Evolutionary conservation across 2,113 vertebrate species (phyloP).

Genomic region (Macrotis lagotis): DNA sequence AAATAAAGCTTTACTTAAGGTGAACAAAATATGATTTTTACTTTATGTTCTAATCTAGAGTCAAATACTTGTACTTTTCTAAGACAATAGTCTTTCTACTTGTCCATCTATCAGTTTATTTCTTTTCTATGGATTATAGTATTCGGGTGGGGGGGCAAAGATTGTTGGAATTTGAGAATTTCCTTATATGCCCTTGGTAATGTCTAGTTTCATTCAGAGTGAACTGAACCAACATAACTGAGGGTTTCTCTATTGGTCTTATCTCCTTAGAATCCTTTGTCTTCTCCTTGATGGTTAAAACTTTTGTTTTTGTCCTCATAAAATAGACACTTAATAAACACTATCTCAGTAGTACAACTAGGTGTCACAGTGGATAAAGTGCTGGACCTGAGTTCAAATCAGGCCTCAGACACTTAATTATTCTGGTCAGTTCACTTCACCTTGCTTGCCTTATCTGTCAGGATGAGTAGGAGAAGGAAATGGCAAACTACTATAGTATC

Average conservation of each 20-base stretch:
- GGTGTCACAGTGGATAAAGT: no score
- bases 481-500: no score
- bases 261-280: background rate
- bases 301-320: background rate
- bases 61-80: background rate
- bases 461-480: no score
- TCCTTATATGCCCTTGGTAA: background rate
- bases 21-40: background rate
- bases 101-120: background rate
- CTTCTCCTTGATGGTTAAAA: background rate
- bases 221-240: background rate
- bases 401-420: no score
- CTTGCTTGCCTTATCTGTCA: no score
- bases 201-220: background rate
- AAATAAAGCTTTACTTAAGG: background rate
- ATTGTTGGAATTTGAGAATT: no score
- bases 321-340: background rate
- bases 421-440: no score
- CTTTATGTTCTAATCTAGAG: background rate
- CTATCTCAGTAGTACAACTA: background rate
- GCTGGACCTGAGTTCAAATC: no score
- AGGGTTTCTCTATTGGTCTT: background rate
- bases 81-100: no score
- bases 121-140: background rate
- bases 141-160: no score